Evolutionary conservation across 2,113 vertebrate genomes (phyloP).

Genomic region (Heterochromis multidens): DNA sequence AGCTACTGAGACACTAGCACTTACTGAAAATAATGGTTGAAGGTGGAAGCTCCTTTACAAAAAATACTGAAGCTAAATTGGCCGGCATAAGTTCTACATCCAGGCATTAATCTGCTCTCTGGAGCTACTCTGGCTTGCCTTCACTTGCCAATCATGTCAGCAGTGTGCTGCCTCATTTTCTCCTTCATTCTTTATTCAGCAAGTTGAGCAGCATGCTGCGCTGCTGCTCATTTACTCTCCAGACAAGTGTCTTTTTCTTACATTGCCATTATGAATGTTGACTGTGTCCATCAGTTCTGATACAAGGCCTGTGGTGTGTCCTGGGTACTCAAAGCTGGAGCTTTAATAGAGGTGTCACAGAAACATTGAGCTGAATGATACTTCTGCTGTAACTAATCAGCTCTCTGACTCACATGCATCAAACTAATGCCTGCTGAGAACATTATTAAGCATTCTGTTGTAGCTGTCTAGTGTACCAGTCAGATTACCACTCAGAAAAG

Average conservation of each 20-base stretch:
- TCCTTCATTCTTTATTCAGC: constrained; percentile 7
- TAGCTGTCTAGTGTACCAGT: not conserved
- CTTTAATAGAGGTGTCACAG: constrained; percentile 22
- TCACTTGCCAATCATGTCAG: not conserved
- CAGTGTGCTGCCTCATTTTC: constrained; percentile 12
- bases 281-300: constrained; percentile 1
- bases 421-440: constrained; percentile 27
- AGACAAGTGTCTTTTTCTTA: constrained; percentile 3
- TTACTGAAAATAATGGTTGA: not conserved
- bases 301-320: not conserved
- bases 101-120: not conserved
- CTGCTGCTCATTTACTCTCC: constrained; percentile 6
- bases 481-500: constrained; percentile 12
- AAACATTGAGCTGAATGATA: constrained; percentile 18
- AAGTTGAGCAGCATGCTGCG: not conserved
- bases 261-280: constrained; percentile 21
- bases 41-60: not conserved
- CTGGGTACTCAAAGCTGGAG: not conserved
- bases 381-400: constrained; percentile 33
- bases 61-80: not conserved
- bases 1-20: not conserved
- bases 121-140: not conserved
- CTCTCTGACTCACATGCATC: constrained; percentile 23
- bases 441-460: constrained; percentile 18
- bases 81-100: not conserved